These are phyloP conservation scores for Calephelis nemesis DNA, from an alignment of 1,140 invertebrate genomes.

Conservation along the genomic window DNA sequence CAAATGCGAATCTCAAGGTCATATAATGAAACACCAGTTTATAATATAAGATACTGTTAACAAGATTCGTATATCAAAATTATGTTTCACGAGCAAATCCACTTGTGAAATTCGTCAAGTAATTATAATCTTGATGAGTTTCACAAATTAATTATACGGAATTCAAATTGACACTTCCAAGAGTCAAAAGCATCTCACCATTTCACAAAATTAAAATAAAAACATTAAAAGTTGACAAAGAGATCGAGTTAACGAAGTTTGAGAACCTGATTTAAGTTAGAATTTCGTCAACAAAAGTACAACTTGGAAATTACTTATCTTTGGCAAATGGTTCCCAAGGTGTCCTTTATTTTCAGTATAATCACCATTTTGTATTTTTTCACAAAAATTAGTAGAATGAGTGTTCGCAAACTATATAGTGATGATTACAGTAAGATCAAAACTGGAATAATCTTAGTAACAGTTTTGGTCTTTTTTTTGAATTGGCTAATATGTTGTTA, in stretches of 20 bases:
- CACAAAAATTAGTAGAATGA: background rate
- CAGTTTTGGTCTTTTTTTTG: no score
- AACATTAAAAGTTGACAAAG: slow-evolving; percentile 11
- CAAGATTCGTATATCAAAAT: no score
- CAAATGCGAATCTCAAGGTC: no score
- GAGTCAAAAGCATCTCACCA: background rate
- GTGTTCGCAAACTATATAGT: background rate
- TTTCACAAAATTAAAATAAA: slow-evolving; percentile 14
- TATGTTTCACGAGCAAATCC: no score
- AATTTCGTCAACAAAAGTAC: slow-evolving; percentile 15
- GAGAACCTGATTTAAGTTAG: slow-evolving; percentile 6
- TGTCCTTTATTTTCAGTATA: background rate
- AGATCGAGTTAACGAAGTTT: slow-evolving; percentile 15
- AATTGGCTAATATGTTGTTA: no score
- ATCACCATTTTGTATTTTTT: background rate
- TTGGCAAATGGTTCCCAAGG: background rate
- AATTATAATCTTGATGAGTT: no score
- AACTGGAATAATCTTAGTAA: no score
- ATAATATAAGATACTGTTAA: no score
- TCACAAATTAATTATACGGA: background rate
- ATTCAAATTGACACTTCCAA: background rate
- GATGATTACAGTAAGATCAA: background rate
- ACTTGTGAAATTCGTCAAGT: no score
- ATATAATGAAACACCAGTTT: no score
- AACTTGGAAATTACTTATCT: slow-evolving; percentile 9